Evolutionary conservation across 2,797 vertebrate species (phyloP), one percentile per base, ranked within the genome.

Genomic region (Astyanax mexicanus): DNA sequence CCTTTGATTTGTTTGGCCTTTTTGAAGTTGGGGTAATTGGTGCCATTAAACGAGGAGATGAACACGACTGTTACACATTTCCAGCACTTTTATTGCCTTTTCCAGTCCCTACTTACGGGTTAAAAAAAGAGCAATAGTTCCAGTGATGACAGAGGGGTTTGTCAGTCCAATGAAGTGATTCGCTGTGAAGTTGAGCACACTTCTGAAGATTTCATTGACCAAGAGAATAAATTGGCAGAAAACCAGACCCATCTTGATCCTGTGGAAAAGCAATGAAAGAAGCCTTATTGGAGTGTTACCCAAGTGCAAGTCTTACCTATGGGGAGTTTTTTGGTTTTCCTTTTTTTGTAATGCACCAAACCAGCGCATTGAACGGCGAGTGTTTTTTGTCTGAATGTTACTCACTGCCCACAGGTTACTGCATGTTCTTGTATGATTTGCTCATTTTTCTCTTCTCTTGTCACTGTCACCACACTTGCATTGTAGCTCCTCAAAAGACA

Each of bases 121-220:
- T 95, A 93, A 95, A 95, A n/a, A 91, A 92, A 94, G 90, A 93
- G 94, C 94, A 90, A 92, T 95, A 96, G 95, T 92, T 92, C 92
- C 91, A 90, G 92, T 93, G 96, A 93, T 96, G 96, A 91, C 95
- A 94, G 91, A 94, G 93, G 74, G 94, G 91, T 93, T 93, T 95
- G 94, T 93, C 94, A 95, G 90, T 93, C 91, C 91, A 95, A 91
- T 94, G 94, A 96, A 94, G 95, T 86, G 86, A 90, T 92, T 95
- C 93, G 88, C 94, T 95, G 92, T 95, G 96, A 97, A 95, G 96
- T 95, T 94, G 95, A 95, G 93, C 94, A 95, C 94, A 95, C 94
- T 94, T 92, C 95, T 92, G 97, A 98, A 96, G 96, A 97, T 92
- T 94, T 96, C 95, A 96, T 95, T 98, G 97, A 94, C 95, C 96